Conservation (phyloP, 2,113 vertebrate genomes). For the Acrocephalus arundinaceus region DNA sequence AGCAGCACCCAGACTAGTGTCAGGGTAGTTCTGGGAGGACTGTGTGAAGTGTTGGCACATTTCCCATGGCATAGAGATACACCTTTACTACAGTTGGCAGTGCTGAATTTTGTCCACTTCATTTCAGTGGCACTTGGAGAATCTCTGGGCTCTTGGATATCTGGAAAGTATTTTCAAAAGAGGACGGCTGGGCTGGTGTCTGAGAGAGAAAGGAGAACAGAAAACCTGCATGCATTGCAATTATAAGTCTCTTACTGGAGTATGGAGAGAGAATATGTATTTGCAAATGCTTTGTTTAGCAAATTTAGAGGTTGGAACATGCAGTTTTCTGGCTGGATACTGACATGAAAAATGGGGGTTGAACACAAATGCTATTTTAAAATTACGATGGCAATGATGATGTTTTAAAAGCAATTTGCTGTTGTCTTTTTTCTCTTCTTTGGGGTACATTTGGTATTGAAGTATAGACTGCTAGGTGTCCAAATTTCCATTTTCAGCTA, state of each 20-base stretch:
- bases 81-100: background rate
- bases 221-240: background rate
- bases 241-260: background rate
- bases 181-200: background rate
- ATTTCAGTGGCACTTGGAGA: background rate
- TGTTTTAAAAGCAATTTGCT: background rate
- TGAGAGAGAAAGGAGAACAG: background rate
- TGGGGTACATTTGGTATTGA: background rate
- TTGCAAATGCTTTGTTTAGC: background rate
- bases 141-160: background rate
- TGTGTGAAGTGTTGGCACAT: rapidly evolving
- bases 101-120: background rate
- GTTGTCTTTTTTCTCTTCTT: background rate
- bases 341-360: background rate
- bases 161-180: background rate
- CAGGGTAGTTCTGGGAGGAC: background rate
- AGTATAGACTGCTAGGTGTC: background rate
- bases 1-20: background rate
- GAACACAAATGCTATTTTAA: background rate
- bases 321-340: background rate
- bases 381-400: background rate
- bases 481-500: background rate
- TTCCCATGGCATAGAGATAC: background rate
- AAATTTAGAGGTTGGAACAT: background rate
- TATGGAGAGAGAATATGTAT: background rate